Base-by-base conservation (phyloP, 2,888 invertebrate genomes). In the Osmoderma eremita region DNA sequence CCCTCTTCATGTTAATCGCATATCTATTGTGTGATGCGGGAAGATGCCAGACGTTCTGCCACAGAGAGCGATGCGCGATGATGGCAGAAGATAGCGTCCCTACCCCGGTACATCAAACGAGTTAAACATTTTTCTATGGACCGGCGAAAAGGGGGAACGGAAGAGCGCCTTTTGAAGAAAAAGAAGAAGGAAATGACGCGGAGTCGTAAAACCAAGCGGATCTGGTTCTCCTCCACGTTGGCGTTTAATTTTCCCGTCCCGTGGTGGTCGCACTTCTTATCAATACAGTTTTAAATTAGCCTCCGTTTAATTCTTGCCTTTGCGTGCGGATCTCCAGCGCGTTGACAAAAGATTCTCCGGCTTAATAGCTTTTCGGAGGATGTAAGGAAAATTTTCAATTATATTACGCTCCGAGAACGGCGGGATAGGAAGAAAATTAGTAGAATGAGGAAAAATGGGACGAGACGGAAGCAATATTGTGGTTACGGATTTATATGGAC, bases 1-100 rank as follows among this genome's bases (percentile, higher is more conserved):
- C 77, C 75, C 77, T 71, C 75, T 78, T 77, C 75, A 80, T 79
- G 80, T 77, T 81, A 81, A 81, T 81, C 79, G 79, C 79, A 78
- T 75, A 71, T 71, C 77, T 74, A 79, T 81, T 81, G 80, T 80
- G 74, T 71, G 72, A 61, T 12, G 58, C 30, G 10, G 53, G 13
- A 38, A 22, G 50, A 50, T 24, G 17, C 39, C 13, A 53, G 20
- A n/a, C 22, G 58, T n/a, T 75, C 73, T 74, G 70, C 73, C 77
- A 75, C 73, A 72, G 75, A 73, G 69, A 54, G 54, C 39, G 54
- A 39, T 39, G 54, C 30, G 17, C 38, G 72, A 73, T 75, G 74
- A 72, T 71, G 70, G 71, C 18, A 76, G 75, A 75, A 62, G 51
- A 67, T 54, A 39, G 38, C 38, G 50, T 18, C 12, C 41, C 30